Evolutionary conservation across 2,888 invertebrate genomes (phyloP).

Genomic region (Clistopyga incitator): DNA sequence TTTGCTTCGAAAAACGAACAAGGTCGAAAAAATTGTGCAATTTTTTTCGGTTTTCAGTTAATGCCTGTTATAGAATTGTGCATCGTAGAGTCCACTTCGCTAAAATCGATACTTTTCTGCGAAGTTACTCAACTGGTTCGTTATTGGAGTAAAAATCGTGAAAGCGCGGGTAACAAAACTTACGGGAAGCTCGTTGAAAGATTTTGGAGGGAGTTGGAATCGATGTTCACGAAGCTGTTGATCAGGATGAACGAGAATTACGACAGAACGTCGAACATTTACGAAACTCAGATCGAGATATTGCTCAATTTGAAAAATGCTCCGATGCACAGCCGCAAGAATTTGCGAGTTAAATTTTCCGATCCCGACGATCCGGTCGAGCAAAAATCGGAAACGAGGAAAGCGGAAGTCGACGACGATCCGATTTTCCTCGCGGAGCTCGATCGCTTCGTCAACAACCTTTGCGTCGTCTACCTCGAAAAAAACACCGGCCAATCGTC

Average conservation of each 20-base stretch:
- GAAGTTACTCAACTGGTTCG: constrained; percentile 85
- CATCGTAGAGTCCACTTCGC: constrained; percentile 82
- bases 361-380: constrained; percentile 74
- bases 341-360: constrained; percentile 86
- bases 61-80: constrained; percentile 85
- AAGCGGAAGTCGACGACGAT: constrained; percentile 70
- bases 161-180: constrained; percentile 76
- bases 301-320: constrained; percentile 84
- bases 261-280: constrained; percentile 66
- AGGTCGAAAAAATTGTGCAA: constrained; percentile 24
- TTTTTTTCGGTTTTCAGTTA: constrained; percentile 81
- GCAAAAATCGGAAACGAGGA: constrained; percentile 58
- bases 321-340: constrained; percentile 83
- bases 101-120: constrained; percentile 85
- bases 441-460: constrained; percentile 83
- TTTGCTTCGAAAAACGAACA: neutral
- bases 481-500: constrained; percentile 84
- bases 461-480: constrained; percentile 86
- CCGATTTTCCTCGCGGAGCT: constrained; percentile 84
- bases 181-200: constrained; percentile 80
- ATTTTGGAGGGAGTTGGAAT: constrained; percentile 83
- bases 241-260: constrained; percentile 62
- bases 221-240: constrained; percentile 78
- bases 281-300: constrained; percentile 84
- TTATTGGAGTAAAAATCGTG: constrained; percentile 86